Conservation (phyloP, 2,797 vertebrate species). For the Cuculus canorus region DNA sequence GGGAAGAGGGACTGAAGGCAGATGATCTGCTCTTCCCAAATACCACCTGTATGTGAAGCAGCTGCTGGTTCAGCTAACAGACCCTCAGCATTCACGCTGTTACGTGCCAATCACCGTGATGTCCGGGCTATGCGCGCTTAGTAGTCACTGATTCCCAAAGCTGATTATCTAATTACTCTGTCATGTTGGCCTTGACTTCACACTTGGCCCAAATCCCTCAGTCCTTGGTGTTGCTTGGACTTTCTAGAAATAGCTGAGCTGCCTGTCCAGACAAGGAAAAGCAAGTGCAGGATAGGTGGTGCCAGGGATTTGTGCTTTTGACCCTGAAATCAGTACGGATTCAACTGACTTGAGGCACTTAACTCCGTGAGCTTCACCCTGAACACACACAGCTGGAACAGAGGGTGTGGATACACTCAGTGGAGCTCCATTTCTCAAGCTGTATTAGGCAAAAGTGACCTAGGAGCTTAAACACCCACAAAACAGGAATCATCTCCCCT, state of each 20-base stretch:
- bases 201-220: background rate
- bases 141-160: conserved; percentile 31
- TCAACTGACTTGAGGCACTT: background rate
- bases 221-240: background rate
- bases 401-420: fast-evolving
- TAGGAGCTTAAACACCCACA: background rate
- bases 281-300: fast-evolving
- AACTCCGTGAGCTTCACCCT: background rate
- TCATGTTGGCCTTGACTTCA: background rate
- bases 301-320: background rate
- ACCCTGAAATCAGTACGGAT: background rate
- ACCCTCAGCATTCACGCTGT: background rate
- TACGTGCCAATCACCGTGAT: background rate
- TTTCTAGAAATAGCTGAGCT: background rate
- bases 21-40: background rate
- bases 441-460: background rate
- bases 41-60: fast-evolving
- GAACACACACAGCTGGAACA: background rate
- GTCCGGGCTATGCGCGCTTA: background rate
- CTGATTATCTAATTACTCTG: conserved; percentile 19
- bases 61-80: background rate
- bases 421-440: background rate
- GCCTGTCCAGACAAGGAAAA: background rate
- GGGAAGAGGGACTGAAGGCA: background rate
- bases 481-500: background rate